A percentile compares a stretch with the other conserved stretches of the same genome.
These are phyloP conservation scores for Drosophila colorata DNA, from an alignment of 2,888 invertebrate species.

Conservation along the genomic window DNA sequence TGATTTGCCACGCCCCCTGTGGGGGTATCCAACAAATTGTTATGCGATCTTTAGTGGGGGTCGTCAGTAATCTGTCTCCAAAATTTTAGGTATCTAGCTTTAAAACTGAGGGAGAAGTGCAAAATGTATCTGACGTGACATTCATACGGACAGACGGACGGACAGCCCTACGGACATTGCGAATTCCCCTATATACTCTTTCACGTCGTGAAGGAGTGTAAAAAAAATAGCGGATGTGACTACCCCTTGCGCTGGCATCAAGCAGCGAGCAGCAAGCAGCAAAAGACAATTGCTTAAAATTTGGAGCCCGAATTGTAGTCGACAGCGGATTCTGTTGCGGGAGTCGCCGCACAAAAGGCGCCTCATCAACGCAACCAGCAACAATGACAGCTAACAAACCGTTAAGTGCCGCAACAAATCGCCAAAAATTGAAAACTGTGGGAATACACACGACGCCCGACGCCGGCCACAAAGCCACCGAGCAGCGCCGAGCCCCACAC, in stretches of 20 bases:
- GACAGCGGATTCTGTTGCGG: slow-evolving; percentile 18
- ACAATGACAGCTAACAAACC: slow-evolving; percentile 81
- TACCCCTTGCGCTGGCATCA: slow-evolving; percentile 1
- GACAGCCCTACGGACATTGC: no score
- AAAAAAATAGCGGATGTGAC: slow-evolving; percentile 42
- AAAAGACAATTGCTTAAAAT: slow-evolving; percentile 55
- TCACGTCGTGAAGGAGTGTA: no score
- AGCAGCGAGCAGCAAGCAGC: slow-evolving; percentile 7
- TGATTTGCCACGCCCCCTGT: no score
- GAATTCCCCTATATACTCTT: no score
- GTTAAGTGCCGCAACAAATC: slow-evolving; percentile 81
- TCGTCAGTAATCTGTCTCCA: no score
- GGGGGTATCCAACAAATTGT: no score
- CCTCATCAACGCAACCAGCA: slow-evolving; percentile 70
- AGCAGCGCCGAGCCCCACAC: slow-evolving; percentile 9
- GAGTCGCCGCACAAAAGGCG: slow-evolving; percentile 63
- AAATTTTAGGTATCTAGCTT: no score
- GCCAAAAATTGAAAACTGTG: slow-evolving; percentile 80
- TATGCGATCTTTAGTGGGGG: no score
- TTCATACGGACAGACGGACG: no score
- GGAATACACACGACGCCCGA: slow-evolving; percentile 62
- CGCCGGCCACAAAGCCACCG: slow-evolving; percentile 38
- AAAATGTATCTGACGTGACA: no score
- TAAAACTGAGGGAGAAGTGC: no score
- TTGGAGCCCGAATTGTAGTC: slow-evolving; percentile 18